Conservation (phyloP, 2,797 vertebrate species). For the Emys orbicularis region DNA sequence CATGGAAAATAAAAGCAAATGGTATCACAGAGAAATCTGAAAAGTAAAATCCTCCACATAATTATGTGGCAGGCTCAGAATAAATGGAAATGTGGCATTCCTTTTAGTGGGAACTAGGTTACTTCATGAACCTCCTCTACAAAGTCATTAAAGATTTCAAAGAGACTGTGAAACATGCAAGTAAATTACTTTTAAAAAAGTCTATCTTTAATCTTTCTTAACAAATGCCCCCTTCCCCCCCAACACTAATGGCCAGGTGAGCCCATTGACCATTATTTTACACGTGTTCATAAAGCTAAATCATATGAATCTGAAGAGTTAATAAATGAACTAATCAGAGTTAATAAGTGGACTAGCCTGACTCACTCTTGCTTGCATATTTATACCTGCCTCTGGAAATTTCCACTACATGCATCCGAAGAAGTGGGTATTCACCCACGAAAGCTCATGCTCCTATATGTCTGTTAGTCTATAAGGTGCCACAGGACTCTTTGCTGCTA, state of each 20-base stretch:
- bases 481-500: background rate
- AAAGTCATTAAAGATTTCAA: background rate
- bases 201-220: background rate
- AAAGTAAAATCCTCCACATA: background rate
- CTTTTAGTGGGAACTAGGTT: background rate
- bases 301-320: background rate
- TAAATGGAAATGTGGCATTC: background rate
- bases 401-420: too few relatives aligned
- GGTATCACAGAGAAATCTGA: background rate
- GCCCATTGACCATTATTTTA: background rate
- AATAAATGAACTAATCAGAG: background rate
- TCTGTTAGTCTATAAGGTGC: too few relatives aligned
- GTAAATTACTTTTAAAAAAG: background rate
- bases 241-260: background rate
- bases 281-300: background rate
- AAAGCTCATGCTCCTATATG: too few relatives aligned
- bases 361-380: too few relatives aligned
- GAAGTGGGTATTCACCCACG: too few relatives aligned
- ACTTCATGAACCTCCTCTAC: background rate
- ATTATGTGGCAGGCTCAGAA: background rate
- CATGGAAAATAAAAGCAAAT: background rate
- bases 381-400: too few relatives aligned
- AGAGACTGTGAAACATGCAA: background rate
- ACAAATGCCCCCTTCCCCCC: too few relatives aligned
- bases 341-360: too few relatives aligned